Base-by-base conservation (phyloP, 2,888 invertebrate genomes). In the Exocentrus adspersus region DNA sequence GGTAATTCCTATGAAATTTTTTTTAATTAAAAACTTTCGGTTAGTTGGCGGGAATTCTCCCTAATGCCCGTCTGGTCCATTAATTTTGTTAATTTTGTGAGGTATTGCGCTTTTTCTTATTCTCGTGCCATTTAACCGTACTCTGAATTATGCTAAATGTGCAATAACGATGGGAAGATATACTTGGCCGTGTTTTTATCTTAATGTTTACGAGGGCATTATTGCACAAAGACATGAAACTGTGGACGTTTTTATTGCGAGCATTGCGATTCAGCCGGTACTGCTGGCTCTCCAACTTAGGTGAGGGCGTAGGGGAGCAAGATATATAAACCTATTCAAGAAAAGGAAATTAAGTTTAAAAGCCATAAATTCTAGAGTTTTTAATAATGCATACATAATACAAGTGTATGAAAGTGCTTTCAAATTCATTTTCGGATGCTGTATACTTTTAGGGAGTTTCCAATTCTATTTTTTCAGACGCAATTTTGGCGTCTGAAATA, bases 21-120 rank as follows among this genome's bases (percentile, higher is more conserved):
- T n/a, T 76, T 76, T 74, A 75, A 75, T 76, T 75, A 76, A 75
- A 75, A 66, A 72, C 73, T 72, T 37, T 37, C 61, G 57, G 59
- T 67, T 48, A 37, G 63, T 62, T 59, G 54, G 57, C 60, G 41
- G 37, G 64, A 62, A 67, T 64, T 62, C 59, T 42, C 54, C 59
- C 70, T 70, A 74, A 70, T 68, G 72, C 62, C 64, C 57, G 65
- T 64, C 57, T 69, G 73, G 75, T 71, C 77, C 79, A 78, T 79
- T 79, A 78, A 78, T 75, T 76, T 69, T 64, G 72, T 75, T 78
- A 78, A 77, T 75, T 75, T 73, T 71, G 65, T 65, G 69, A 66
- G 69, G 59, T 71, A 72, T 73, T 68, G 70, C 19, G 62, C 70
- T 75, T 75, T 75, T 78, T 75, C 70, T 68, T 71, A 64, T 72